Percentiles rank a stretch among this genome's conserved stretches.
phyloP scores from a whole-genome alignment of 2,797 vertebrate species.

The Mus minutoides region DNA sequence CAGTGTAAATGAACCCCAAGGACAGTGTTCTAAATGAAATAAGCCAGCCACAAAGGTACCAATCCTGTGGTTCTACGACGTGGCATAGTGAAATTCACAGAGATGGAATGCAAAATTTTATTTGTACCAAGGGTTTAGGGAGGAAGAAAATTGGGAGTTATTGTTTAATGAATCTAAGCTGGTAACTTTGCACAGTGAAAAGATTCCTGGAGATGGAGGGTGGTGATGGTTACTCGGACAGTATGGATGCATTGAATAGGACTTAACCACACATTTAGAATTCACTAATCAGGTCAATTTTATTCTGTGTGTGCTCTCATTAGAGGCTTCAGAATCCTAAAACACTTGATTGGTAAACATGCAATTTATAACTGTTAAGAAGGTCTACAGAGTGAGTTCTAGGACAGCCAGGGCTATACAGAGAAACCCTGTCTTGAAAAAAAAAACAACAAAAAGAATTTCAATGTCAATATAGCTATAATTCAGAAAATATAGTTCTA shows the following conservation, averaged over 20 bases:
- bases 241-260: neutral
- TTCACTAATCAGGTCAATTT: neutral
- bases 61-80: neutral
- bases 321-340: slow-evolving; percentile 1
- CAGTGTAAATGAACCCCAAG: neutral
- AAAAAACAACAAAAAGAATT: too few relatives aligned
- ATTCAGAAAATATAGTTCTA: neutral
- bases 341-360: neutral
- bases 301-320: neutral
- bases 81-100: neutral
- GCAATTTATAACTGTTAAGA: neutral
- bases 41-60: neutral
- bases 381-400: too few relatives aligned
- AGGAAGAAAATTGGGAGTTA: neutral
- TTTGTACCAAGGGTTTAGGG: neutral
- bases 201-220: neutral
- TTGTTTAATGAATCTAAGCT: neutral
- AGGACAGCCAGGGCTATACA: too few relatives aligned
- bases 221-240: neutral
- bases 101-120: neutral
- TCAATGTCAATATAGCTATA: neutral
- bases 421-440: too few relatives aligned
- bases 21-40: neutral
- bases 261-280: neutral
- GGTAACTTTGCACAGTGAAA: neutral